Conservation (phyloP, 2,113 vertebrate genomes). For the Cryptomyrus ogoouensis region DNA sequence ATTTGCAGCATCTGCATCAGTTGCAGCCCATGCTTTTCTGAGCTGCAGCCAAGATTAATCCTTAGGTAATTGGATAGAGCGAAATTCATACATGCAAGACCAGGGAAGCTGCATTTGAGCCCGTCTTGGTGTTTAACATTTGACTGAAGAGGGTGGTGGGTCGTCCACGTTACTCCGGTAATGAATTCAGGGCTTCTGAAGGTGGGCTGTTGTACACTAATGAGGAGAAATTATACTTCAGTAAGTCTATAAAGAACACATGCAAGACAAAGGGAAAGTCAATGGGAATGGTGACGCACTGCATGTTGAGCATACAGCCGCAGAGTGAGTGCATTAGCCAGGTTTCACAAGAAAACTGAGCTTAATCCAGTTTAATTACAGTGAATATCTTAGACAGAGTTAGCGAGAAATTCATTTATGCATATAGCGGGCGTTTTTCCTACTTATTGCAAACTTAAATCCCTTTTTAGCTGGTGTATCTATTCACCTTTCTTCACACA, state of each 20-base stretch:
- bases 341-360: neutral
- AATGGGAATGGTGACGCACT: neutral
- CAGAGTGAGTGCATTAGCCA: neutral
- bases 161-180: neutral
- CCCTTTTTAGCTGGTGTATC: neutral
- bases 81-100: neutral
- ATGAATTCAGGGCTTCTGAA: constrained; percentile 1
- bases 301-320: neutral
- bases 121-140: neutral
- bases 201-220: neutral
- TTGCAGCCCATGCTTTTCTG: constrained; percentile 9
- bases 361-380: neutral
- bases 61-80: neutral
- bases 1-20: neutral
- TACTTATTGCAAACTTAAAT: neutral
- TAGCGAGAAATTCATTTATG: neutral
- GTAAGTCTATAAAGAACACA: neutral
- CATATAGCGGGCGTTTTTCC: neutral
- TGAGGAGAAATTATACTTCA: constrained; percentile 9
- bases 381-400: neutral
- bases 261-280: neutral
- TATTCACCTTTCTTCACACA: neutral
- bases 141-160: neutral
- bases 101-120: neutral
- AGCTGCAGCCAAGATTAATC: constrained; percentile 17